Evolutionary conservation across 2,888 invertebrate genomes (phyloP), one percentile per base, ranked within the genome.

Genomic region (Pristionchus mayeri): DNA sequence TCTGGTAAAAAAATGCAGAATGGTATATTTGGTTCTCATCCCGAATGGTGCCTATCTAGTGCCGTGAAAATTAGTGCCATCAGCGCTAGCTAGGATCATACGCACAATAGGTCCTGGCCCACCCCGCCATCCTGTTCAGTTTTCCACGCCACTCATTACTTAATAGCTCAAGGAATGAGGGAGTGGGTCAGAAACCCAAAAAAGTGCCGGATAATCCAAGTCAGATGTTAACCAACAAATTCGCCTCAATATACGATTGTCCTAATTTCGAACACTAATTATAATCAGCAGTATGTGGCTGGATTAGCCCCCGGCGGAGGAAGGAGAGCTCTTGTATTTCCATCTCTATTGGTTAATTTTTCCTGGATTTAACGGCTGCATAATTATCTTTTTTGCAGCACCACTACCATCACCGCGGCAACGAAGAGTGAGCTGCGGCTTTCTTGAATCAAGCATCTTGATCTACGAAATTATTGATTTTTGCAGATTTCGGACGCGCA

Each of bases 381-480:
- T 9, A 3, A 63, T 16, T 16, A 34, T 21, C 16, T 16, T 6
- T 40, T 44, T 71, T 71, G 2, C 71, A 71, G 71, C 71, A 71
- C 40, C 71, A 71, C 40, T 71, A 71, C 71, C 71, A 71, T 30
- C 71, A 71, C 16, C 37, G 40, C 71, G 40, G 11, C 9, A 71
- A 71, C 71, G 71, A 71, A 11, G 71, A 71, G 71, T 71, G 71
- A 71, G 71, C n/a, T 21, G 54, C 13, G n/a, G 21, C 27, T 18
- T 63, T 9, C 27, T 2, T 63, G 16, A n/a, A 0, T 16, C 9
- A 4, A n/a, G n/a, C n/a, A n/a, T n/a, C 7, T 71, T 13, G 24
- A 44, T 71, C 44, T 37, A 37, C 44, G 6, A 13, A 18, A 54
- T 13, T n/a, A 21, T n/a, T 21, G 54, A 21, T 54, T 54, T 40